These are phyloP conservation scores for Colinus virginianus DNA, from an alignment of 2,113 vertebrate species.

Conservation along the genomic window DNA sequence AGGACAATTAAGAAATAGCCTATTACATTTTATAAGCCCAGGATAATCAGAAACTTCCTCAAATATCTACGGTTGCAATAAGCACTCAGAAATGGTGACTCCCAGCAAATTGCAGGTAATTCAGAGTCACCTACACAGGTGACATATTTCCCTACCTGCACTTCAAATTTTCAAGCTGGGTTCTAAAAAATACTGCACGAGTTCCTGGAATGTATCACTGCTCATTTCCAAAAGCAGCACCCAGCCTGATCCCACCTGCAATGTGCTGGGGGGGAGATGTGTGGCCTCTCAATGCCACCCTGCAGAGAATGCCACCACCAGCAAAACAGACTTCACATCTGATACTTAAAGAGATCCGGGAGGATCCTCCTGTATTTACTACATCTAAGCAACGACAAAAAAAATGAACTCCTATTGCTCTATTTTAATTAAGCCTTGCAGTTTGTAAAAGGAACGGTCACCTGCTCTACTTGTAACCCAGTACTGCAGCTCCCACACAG, in stretches of 20 bases:
- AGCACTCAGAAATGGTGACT: conserved; percentile 52
- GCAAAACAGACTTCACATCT: background rate
- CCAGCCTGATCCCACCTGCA: background rate
- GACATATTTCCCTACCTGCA: conserved; percentile 35
- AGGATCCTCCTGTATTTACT: background rate
- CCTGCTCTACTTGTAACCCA: background rate
- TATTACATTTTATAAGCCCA: conserved; percentile 56
- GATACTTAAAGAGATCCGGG: background rate
- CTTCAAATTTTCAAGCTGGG: background rate
- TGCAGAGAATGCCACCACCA: background rate
- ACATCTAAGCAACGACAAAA: background rate
- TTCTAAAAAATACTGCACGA: conserved; percentile 17
- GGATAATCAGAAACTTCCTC: conserved; percentile 72
- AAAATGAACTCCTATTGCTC: too few species aligned
- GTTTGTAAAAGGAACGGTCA: background rate
- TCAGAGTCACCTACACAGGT: conserved; percentile 40
- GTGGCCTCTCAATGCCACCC: background rate
- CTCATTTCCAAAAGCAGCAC: conserved; percentile 3
- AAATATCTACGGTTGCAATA: conserved; percentile 44
- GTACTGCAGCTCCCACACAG: background rate
- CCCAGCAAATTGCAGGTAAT: conserved; percentile 68
- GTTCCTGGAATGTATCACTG: background rate
- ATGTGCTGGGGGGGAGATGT: rapidly evolving
- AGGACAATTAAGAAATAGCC: conserved; percentile 65
- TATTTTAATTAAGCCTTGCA: background rate